Percentiles rank a stretch among this genome's conserved stretches.
Conservation (phyloP, 2,888 invertebrate genomes). For the Luffia ferchaultella region DNA sequence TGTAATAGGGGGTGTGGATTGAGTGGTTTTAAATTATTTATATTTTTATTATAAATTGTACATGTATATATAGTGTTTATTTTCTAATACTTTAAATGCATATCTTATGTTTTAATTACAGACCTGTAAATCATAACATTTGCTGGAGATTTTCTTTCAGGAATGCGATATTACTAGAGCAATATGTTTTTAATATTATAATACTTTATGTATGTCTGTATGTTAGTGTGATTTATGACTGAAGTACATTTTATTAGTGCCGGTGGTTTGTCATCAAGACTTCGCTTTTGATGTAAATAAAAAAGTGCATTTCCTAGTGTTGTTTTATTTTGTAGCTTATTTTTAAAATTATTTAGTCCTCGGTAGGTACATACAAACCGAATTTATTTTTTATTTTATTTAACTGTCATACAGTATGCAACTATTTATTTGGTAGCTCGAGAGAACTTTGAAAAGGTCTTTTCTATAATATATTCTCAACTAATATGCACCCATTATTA, state of each 20-base stretch:
- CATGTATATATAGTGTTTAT: not conserved
- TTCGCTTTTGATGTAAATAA: constrained; percentile 1
- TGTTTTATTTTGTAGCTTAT: not conserved
- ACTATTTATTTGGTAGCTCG: not conserved
- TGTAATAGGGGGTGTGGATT: not conserved
- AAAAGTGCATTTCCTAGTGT: constrained; percentile 1
- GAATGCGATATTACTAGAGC: not conserved
- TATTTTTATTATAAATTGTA: not conserved
- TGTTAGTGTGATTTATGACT: not conserved
- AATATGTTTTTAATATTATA: not conserved
- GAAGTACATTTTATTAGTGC: not conserved
- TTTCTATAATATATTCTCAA: no score
- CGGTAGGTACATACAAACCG: not conserved
- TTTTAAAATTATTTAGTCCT: no score
- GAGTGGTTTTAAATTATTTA: not conserved
- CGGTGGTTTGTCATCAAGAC: not conserved
- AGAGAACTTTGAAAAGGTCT: no score
- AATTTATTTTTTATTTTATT: not conserved
- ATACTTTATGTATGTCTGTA: not conserved
- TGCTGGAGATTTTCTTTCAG: not conserved
- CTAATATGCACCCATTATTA: no score
- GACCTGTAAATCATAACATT: no score
- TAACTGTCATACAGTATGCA: not conserved
- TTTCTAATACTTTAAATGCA: not conserved
- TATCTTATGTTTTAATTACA: not conserved